A percentile compares a stretch with the other conserved stretches of the same genome.
phyloP scores from a whole-genome alignment of 1,140 invertebrate species.

The Drosophila ananassae region DNA sequence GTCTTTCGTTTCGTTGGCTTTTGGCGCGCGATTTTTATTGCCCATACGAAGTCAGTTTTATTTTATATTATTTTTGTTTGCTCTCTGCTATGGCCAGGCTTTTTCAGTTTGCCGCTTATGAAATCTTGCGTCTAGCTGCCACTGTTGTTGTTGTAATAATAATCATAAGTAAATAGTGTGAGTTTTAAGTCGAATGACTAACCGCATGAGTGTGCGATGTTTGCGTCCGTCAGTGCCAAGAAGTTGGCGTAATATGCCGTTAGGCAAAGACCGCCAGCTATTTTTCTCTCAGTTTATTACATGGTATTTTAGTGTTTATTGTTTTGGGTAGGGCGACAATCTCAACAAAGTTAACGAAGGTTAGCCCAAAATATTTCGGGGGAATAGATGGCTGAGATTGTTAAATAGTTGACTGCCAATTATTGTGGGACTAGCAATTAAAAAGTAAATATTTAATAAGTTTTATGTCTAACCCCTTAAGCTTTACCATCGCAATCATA shows the following conservation, averaged over 20 bases:
- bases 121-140: conserved; percentile 22
- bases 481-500: neutral
- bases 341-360: conserved; percentile 18
- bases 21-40: conserved; percentile 61
- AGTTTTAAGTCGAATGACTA: conserved; percentile 27
- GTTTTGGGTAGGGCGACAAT: conserved; percentile 48
- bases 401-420: conserved; percentile 6
- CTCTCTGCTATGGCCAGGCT: neutral
- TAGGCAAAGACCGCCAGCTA: conserved; percentile 26
- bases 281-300: conserved; percentile 29
- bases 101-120: conserved; percentile 24
- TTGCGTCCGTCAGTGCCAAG: conserved; percentile 8
- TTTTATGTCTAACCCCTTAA: neutral
- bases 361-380: conserved; percentile 18
- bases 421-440: conserved; percentile 9
- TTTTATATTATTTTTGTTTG: conserved; percentile 39
- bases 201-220: conserved; percentile 8
- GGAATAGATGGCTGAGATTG: conserved; percentile 6
- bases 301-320: conserved; percentile 34
- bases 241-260: conserved; percentile 46
- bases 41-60: conserved; percentile 27
- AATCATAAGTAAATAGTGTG: conserved; percentile 51
- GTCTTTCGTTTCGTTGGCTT: conserved; percentile 51
- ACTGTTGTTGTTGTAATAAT: conserved; percentile 31
- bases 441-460: conserved; percentile 3